These are phyloP conservation scores for Micrastur ruficollis DNA, from an alignment of 2,797 vertebrate species.

Conservation along the genomic window DNA sequence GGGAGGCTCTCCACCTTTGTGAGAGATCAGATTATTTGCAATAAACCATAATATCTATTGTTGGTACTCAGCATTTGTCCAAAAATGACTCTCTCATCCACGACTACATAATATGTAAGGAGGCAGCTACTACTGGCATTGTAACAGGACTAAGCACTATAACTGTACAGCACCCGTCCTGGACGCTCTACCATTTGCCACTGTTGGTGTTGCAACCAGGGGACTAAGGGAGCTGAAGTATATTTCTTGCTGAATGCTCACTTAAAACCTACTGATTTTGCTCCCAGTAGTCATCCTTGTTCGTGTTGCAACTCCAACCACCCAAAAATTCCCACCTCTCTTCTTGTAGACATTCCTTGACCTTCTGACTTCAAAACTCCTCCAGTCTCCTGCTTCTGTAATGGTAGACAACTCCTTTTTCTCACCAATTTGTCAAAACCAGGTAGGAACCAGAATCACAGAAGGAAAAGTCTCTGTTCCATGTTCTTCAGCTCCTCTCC, in stretches of 20 bases:
- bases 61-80: not conserved
- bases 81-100: not conserved
- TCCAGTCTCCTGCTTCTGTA: not conserved
- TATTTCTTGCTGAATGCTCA: not conserved
- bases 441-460: not conserved
- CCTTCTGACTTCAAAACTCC: not conserved
- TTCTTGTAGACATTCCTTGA: not conserved
- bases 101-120: not conserved
- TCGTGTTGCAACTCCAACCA: not conserved
- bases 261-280: not conserved
- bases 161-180: not conserved
- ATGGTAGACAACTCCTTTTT: not conserved
- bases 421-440: not conserved
- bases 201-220: not conserved
- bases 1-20: not conserved
- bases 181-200: not conserved
- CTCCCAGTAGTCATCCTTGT: not conserved
- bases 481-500: not conserved
- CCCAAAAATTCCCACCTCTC: not conserved
- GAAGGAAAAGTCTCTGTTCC: not conserved
- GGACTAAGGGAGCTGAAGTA: not conserved
- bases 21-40: not conserved
- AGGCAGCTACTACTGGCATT: not conserved
- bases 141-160: not conserved
- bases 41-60: not conserved